Conservation (phyloP, 2,797 vertebrate species). For the Clarias pachynema region DNA sequence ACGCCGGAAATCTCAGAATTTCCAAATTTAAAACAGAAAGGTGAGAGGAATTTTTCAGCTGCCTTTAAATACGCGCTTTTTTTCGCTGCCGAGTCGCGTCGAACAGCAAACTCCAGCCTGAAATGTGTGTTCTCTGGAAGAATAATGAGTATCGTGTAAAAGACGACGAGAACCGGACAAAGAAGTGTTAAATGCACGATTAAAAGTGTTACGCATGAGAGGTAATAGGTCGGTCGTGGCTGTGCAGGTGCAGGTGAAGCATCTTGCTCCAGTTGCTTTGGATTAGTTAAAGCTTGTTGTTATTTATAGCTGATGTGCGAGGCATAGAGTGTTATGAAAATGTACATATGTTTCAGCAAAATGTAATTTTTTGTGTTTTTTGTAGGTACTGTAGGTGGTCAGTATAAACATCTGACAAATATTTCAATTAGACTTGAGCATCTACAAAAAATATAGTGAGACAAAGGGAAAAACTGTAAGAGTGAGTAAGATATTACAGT, state of each 20-base stretch:
- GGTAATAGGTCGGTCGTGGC: not conserved
- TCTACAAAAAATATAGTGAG: not conserved
- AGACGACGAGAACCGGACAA: not conserved
- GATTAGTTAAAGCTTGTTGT: not conserved
- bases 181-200: not conserved
- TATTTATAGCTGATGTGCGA: not conserved
- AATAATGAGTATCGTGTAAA: not conserved
- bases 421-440: not conserved
- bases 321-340: not conserved
- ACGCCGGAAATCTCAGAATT: slow-evolving; percentile 46
- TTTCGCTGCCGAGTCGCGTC: not conserved
- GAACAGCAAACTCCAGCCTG: not conserved
- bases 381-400: not conserved
- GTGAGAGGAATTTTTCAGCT: slow-evolving; percentile 58
- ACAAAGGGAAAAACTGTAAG: not conserved
- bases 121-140: not conserved
- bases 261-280: not conserved
- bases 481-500: not conserved
- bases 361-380: not conserved
- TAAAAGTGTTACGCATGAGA: not conserved
- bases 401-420: not conserved
- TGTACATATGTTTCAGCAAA: not conserved
- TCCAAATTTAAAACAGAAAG: slow-evolving; percentile 44
- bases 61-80: not conserved
- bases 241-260: not conserved